Conservation (phyloP, 2,113 vertebrate genomes). For the Leiothrix lutea region DNA sequence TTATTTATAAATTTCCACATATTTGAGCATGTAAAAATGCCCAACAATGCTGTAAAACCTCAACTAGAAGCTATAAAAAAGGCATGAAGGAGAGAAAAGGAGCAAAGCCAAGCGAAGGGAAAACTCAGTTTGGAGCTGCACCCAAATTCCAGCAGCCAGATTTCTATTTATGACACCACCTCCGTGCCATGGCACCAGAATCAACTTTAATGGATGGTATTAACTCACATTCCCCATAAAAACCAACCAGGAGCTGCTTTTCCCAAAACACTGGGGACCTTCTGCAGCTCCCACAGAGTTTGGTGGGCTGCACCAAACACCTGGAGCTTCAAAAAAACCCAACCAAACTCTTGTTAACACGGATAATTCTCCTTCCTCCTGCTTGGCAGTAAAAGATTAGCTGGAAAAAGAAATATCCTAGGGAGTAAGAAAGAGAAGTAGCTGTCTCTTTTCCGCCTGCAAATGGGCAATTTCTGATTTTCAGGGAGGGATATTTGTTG, state of each 20-base stretch:
- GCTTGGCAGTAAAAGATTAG: not conserved
- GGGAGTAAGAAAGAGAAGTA: not conserved
- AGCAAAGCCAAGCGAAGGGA: not conserved
- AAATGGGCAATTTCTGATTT: not conserved
- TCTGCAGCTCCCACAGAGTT: not conserved
- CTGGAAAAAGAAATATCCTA: not conserved
- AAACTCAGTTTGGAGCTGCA: not conserved
- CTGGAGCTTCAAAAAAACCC: not conserved
- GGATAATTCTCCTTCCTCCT: not conserved
- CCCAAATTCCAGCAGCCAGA: not conserved
- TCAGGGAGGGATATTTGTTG: not conserved
- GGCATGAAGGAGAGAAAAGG: not conserved
- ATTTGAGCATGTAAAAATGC: constrained; percentile 57
- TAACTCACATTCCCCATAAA: not conserved
- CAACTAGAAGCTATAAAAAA: constrained; percentile 46
- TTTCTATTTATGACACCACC: not conserved
- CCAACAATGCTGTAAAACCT: constrained; percentile 40
- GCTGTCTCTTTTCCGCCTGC: not conserved
- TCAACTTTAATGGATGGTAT: not conserved
- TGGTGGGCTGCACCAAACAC: not conserved
- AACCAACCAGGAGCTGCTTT: not conserved
- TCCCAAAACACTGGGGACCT: not conserved
- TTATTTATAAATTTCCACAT: constrained; percentile 57
- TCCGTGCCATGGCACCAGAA: not conserved
- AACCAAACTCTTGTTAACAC: not conserved